Evolutionary conservation across 1,140 invertebrate genomes (phyloP), one percentile per base, ranked within the genome.

Genomic region (Mamestra configurata): DNA sequence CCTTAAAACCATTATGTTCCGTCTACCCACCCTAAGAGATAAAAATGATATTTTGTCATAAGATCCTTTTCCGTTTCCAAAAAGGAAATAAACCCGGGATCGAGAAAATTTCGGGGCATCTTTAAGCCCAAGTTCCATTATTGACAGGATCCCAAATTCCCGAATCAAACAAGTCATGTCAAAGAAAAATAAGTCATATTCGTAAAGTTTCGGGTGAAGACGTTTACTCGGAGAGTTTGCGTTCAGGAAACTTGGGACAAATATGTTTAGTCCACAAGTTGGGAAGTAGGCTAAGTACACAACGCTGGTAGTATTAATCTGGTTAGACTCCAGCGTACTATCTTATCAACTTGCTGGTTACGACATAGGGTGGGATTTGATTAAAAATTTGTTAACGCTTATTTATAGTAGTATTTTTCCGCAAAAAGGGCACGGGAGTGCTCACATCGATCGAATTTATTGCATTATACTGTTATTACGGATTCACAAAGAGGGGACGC

Each of bases 201-300:
- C 22, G 5, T 3, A 22, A 31, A 27, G 40, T 71, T 27, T 24
- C 13, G 22, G 11, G 5, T 11, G 15, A 71, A 71, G n/a, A 43
- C 37, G 18, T 31, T 71, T 51, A 51, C 24, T 51, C 10, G 7
- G 8, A 31, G 24, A 22, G 66, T 71, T 71, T 71, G 24, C 24
- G 20, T 27, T 24, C 6, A 51, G 4, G 43, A 27, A 71, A 71
- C 43, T 71, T 31, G 24, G 35, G 22, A 27, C 66, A 71, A 71
- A 71, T 71, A 51, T 71, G 66, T 71, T 71, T 22, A 18, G 61
- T 40, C 20, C 15, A n/a, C 27, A 71, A 71, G 66, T 51, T 51
- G 4, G 13, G 24, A 51, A 71, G 22, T 49, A 31, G 66, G 46
- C n/a, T 71, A 51, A 18, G 22, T 51, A 51, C 35, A 51, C 46